These are phyloP conservation scores for Melanaphis sacchari DNA, from an alignment of 1,140 invertebrate species.

Conservation along the genomic window DNA sequence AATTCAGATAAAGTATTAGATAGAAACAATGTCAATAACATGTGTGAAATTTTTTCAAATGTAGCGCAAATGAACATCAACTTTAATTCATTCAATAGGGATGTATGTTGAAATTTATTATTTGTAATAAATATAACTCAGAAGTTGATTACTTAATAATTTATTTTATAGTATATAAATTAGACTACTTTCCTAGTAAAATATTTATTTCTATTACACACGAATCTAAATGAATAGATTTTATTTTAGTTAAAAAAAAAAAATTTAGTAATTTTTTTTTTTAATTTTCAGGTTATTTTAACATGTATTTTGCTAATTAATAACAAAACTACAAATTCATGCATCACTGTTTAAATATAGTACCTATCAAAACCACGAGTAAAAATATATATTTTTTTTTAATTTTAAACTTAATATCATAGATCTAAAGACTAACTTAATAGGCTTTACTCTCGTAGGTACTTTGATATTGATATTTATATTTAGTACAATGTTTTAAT, in stretches of 20 bases:
- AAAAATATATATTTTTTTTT: neutral
- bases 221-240: too few relatives aligned
- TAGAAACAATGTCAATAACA: constrained; percentile 18
- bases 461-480: too few relatives aligned
- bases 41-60: constrained; percentile 43
- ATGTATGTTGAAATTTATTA: constrained; percentile 28
- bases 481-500: too few relatives aligned
- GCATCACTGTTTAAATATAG: neutral
- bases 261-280: too few relatives aligned
- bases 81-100: constrained; percentile 45
- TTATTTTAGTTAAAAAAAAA: neutral
- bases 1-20: constrained; percentile 11
- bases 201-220: neutral
- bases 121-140: neutral
- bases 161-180: neutral
- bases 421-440: too few relatives aligned
- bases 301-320: neutral
- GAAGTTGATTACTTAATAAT: neutral
- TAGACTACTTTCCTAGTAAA: neutral
- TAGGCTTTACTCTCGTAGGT: too few relatives aligned
- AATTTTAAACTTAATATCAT: neutral
- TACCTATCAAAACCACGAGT: neutral
- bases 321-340: neutral
- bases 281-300: neutral
- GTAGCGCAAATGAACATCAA: constrained; percentile 28